Percentiles rank a stretch among this genome's conserved stretches.
Evolutionary conservation across 2,888 invertebrate genomes (phyloP).

Genomic region (Dilophus febrilis): DNA sequence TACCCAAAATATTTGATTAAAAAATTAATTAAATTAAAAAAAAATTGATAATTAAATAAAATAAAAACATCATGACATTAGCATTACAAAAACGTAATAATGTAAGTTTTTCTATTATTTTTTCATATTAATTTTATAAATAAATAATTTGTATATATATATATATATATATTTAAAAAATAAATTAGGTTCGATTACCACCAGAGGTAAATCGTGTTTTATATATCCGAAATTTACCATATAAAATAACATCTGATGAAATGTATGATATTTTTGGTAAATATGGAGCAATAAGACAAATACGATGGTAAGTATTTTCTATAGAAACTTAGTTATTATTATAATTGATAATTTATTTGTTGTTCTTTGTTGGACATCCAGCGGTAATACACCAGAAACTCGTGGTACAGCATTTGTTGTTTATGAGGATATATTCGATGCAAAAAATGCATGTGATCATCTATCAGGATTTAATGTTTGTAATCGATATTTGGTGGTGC

Average conservation of each 20-base stretch:
- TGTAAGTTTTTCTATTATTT: constrained; percentile 33
- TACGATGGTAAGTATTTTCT: constrained; percentile 66
- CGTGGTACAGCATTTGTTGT: constrained; percentile 98
- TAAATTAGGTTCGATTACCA: constrained; percentile 78
- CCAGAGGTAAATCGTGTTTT: constrained; percentile 97
- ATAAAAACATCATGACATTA: constrained; percentile 37
- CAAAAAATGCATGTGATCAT: constrained; percentile 99
- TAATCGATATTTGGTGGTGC: constrained; percentile 94
- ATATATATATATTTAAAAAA: constrained; percentile 6
- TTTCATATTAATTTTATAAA: no score
- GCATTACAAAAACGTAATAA: constrained; percentile 59
- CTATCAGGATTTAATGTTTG: constrained; percentile 98
- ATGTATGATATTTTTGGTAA: constrained; percentile 99
- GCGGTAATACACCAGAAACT: constrained; percentile 93
- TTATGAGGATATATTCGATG: constrained; percentile 99
- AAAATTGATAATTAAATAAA: no score
- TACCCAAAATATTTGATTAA: no score
- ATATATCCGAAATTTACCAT: constrained; percentile 93
- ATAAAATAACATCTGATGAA: constrained; percentile 98
- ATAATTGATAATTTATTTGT: constrained; percentile 5
- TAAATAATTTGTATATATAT: constrained; percentile 10
- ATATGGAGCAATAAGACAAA: constrained; percentile 97
- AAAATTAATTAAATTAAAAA: no score
- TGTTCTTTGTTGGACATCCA: constrained; percentile 20
- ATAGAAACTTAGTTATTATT: not conserved